Evolutionary conservation across 2,888 invertebrate genomes (phyloP), one percentile per base, ranked within the genome.

Genomic region (Prosopocoilus inquinatus): DNA sequence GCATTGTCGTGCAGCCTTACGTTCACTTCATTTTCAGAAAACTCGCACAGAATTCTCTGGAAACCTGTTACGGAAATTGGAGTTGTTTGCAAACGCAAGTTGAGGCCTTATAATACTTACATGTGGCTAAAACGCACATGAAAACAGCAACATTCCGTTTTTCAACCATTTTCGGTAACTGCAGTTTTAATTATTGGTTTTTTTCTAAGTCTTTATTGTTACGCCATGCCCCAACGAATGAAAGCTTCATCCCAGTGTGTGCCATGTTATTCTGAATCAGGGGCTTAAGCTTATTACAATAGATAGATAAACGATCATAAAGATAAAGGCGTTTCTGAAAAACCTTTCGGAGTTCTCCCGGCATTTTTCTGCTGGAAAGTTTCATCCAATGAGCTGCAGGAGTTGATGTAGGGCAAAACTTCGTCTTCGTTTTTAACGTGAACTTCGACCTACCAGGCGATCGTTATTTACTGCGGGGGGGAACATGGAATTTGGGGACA

Each of bases 101-200:
- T 28, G 20, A 28, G 3, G 20, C 3, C 20, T n/a, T 33, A 13
- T 9, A 38, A 2, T 36, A 55, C 55, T 55, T 47, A 55, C 55
- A 47, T 38, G 41, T 50, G 39, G 50, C 38, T 41, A 55, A 38
- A 13, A 55, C 43, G 39, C 47, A 55, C 33, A 46, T 15, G 28
- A 55, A 50, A 11, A 47, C 35, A 13, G 47, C 50, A 9, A 41
- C 47, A 43, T 20, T 33, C 15, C 45, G 32, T 50, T 46, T 50
- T 32, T 46, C 46, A 39, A 41, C 50, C 55, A 55, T 55, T 41
- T 50, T 55, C 15, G 39, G 9, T 44, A 48, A 48, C 13, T 44
- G 20, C n/a, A n/a, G n/a, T n/a, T n/a, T n/a, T n/a, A n/a, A n/a
- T n/a, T n/a, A n/a, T n/a, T n/a, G n/a, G n/a, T n/a, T n/a, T n/a